Percentiles rank a stretch among this genome's conserved stretches.
Evolutionary conservation across 2,888 invertebrate species (phyloP).

Genomic region (Corythucha ciliata): DNA sequence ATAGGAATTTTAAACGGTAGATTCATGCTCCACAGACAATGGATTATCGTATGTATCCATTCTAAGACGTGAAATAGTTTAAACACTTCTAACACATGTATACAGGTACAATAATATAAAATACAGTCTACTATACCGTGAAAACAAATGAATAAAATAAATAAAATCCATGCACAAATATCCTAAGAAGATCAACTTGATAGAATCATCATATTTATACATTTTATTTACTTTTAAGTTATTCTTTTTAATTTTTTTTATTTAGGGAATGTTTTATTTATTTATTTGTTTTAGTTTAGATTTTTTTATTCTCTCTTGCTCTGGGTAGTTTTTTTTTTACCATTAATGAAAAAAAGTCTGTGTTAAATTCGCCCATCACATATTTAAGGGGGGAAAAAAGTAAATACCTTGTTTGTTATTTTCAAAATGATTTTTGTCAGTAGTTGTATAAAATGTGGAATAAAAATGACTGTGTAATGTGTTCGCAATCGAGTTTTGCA

Average conservation of each 20-base stretch:
- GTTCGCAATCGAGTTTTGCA: constrained; percentile 2
- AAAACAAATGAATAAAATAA: constrained; percentile 7
- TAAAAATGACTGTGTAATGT: constrained; percentile 19
- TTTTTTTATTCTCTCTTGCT: constrained; percentile 6
- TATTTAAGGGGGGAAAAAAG: too few relatives aligned
- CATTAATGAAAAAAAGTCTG: not conserved
- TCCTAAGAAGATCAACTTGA: constrained; percentile 33
- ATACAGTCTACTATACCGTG: constrained; percentile 27
- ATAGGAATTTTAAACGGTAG: constrained; percentile 15
- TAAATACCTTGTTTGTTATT: constrained; percentile 21
- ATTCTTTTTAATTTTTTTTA: constrained; percentile 21
- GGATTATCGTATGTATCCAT: constrained; percentile 28
- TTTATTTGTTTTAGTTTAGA: constrained; percentile 5
- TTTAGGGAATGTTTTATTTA: constrained; percentile 8
- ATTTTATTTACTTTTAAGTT: constrained; percentile 21
- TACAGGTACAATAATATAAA: constrained; percentile 28
- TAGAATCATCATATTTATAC: constrained; percentile 24
- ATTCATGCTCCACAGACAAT: constrained; percentile 30
- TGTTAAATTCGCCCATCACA: too few relatives aligned
- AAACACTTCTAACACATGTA: constrained; percentile 29
- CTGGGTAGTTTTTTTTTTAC: constrained; percentile 17
- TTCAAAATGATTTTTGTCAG: constrained; percentile 13
- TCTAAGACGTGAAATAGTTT: constrained; percentile 27
- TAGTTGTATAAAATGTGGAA: constrained; percentile 29
- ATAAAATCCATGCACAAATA: constrained; percentile 30